phyloP scores from a whole-genome alignment of 2,888 invertebrate genomes.

The Pseudococcus longispinus region DNA sequence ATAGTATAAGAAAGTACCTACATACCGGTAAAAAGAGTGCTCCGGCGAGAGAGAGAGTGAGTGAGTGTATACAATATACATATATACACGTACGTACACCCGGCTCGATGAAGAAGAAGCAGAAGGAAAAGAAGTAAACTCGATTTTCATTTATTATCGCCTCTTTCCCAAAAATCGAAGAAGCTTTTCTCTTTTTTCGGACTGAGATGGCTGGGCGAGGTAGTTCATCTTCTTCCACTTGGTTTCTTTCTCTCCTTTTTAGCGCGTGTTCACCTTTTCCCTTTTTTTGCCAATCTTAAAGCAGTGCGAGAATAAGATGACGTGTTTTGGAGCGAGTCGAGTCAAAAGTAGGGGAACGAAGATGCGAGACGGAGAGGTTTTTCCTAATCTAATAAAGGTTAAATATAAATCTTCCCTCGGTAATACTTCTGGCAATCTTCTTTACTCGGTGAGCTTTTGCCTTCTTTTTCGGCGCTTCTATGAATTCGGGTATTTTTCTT shows the following conservation, averaged over 20 bases:
- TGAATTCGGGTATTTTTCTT: conserved; percentile 7
- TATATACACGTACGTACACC: not conserved
- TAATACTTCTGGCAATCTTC: conserved; percentile 53
- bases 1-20: not conserved
- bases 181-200: conserved; percentile 49
- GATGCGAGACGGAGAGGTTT: conserved; percentile 7
- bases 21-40: not conserved
- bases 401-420: conserved; percentile 55
- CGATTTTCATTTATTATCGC: conserved; percentile 57
- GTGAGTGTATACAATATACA: not conserved
- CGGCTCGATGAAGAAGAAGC: not conserved
- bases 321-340: not conserved
- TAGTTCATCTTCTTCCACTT: conserved; percentile 42
- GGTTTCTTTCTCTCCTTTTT: conserved; percentile 23
- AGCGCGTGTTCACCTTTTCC: conserved; percentile 4
- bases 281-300: conserved; percentile 1
- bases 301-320: conserved; percentile 30
- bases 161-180: conserved; percentile 47
- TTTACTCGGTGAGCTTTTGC: not conserved
- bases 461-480: not conserved
- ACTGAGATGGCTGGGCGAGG: not conserved
- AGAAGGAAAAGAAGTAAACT: conserved; percentile 43
- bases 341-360: not conserved
- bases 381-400: conserved; percentile 56
- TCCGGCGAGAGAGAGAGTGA: not conserved